Conservation (phyloP, 1,140 invertebrate species). For the Hylaeus volcanicus region DNA sequence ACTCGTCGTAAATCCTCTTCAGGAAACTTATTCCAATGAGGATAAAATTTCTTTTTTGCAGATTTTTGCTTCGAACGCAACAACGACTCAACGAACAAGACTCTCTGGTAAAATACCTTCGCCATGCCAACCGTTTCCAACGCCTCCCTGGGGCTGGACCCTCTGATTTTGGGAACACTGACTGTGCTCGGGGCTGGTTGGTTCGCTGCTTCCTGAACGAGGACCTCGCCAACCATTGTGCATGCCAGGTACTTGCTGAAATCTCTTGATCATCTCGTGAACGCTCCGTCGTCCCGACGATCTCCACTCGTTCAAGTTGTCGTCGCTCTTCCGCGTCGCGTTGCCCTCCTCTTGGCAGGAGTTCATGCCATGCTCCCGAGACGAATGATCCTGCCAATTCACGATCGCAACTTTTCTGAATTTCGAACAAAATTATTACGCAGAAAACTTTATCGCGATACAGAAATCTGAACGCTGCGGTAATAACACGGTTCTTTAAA, state of each 20-base stretch:
- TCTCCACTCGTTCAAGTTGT: conserved; percentile 65
- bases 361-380: conserved; percentile 59
- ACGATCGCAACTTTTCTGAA: background rate
- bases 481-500: background rate
- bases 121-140: conserved; percentile 63
- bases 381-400: conserved; percentile 45
- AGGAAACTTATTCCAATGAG: no score
- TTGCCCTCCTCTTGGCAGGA: conserved; percentile 57
- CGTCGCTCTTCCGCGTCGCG: conserved; percentile 55
- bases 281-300: conserved; percentile 69
- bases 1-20: no score
- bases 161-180: conserved; percentile 69
- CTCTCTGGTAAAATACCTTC: conserved; percentile 42
- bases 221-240: conserved; percentile 69
- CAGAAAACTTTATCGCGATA: no score
- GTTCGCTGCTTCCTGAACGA: conserved; percentile 66
- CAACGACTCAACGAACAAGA: no score
- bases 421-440: background rate
- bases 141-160: conserved; percentile 65
- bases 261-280: conserved; percentile 75
- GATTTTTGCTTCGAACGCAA: no score
- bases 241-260: conserved; percentile 74
- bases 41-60: no score
- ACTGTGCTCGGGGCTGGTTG: conserved; percentile 64
- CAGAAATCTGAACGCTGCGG: background rate